Base-by-base conservation (phyloP, 2,113 vertebrate genomes). In the Carassius carassius region DNA sequence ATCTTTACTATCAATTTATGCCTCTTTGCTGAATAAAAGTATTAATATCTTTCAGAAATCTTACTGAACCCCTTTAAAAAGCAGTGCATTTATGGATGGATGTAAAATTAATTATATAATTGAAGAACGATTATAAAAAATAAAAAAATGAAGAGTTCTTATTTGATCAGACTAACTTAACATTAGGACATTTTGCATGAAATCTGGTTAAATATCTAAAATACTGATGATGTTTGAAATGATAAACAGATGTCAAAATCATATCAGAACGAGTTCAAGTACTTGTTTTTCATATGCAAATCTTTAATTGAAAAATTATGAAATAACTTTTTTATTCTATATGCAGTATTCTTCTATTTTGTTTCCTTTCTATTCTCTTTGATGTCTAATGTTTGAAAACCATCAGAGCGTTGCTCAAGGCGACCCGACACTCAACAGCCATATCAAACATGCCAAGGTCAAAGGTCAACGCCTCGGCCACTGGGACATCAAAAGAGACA, bases 391-490 rank as follows among this genome's bases (percentile, higher is more conserved):
- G n/a, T 25, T 25, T 25, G 12, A 70, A 86, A 83, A 84, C 86
- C 85, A 78, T 87, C 82, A 89, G 85, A 65, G 78, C 87, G 72
- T 74, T 54, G 47, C 47, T 54, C 23, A 37, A 70, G 67, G 8
- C 7, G 17, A 10, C 16, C 0, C 3, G 67, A 37, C 67, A 67
- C 63, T 75, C 86, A 73, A 78, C 72, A 87, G 89, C 90, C 93
- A 94, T 93, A 83, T 25, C 82, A 92, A 93, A 92, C 87, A 91
- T 56, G 85, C 81, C 17, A 13, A 65, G 77, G 44, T 81, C 5
- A 49, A 54, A 72, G 72, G 79, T 78, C 54, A 47, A 60, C 51
- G 32, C 32, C 51, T 44, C 37, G 14, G n/a, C 44, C 69, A 23
- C 60, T 60, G 51, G 78, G 41, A 63, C 14, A 37, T 32, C 51